phyloP scores from a whole-genome alignment of 37 sponge, comb jelly and placozoan genomes.

The Dysidea cf. avara region DNA sequence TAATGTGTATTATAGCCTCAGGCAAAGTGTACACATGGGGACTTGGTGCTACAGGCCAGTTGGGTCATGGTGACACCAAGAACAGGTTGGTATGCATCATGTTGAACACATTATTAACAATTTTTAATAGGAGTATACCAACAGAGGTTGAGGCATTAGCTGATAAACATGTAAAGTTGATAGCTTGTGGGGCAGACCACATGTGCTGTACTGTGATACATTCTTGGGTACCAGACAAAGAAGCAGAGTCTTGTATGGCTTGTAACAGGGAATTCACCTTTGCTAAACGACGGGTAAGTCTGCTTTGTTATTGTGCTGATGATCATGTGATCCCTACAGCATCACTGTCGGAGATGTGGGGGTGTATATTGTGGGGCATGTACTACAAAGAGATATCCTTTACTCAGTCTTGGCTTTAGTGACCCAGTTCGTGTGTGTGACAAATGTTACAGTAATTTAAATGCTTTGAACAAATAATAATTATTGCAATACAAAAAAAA shows the following conservation, averaged over 20 bases:
- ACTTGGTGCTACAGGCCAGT: conserved; percentile 57
- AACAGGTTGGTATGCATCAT: conserved; percentile 23
- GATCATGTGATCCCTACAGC: conserved; percentile 46
- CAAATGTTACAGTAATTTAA: conserved; percentile 48
- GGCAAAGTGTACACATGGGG: conserved; percentile 83
- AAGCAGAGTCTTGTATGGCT: conserved; percentile 48
- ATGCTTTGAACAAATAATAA: conserved; percentile 8
- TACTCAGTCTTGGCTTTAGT: conserved; percentile 69
- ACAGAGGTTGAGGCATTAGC: conserved; percentile 28
- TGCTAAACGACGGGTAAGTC: conserved; percentile 19
- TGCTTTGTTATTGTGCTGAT: conserved; percentile 10
- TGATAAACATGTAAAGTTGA: conserved; percentile 30
- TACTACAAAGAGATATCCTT: conserved; percentile 71
- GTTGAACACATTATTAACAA: neutral
- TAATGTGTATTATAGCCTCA: conserved; percentile 15
- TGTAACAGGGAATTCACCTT: conserved; percentile 43
- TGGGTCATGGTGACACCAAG: conserved; percentile 70
- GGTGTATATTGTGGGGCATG: conserved; percentile 81
- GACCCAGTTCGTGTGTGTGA: conserved; percentile 90
- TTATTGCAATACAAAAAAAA: neutral
- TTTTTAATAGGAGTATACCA: neutral
- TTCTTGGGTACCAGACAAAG: conserved; percentile 58
- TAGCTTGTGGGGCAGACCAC: conserved; percentile 37
- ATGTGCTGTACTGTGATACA: conserved; percentile 43
- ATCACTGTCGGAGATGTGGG: conserved; percentile 90